A percentile compares a stretch with the other conserved stretches of the same genome.
phyloP scores from a whole-genome alignment of 2,888 invertebrate genomes.

The Brachycybe producta region DNA sequence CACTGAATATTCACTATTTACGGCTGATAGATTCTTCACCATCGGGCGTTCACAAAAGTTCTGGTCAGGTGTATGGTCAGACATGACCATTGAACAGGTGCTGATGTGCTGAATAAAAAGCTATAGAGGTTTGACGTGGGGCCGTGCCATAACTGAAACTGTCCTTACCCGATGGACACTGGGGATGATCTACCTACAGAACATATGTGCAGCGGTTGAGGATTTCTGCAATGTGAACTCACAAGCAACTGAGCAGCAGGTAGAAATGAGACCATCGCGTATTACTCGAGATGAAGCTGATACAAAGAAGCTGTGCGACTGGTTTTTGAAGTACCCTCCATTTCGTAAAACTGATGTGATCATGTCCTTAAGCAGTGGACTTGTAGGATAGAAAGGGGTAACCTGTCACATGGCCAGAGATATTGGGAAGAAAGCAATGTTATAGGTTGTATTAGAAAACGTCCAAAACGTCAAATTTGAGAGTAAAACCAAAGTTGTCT shows the following conservation, averaged over 20 bases:
- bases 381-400: not conserved
- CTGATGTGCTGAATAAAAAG: conserved; percentile 14
- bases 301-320: not conserved
- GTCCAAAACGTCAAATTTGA: not conserved
- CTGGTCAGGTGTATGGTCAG: conserved; percentile 16
- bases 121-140: conserved; percentile 11
- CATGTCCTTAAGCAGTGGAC: not conserved
- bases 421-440: not conserved
- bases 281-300: not conserved
- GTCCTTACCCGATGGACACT: conserved; percentile 8
- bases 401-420: not conserved
- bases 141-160: conserved; percentile 11
- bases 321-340: not conserved
- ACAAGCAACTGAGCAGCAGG: conserved; percentile 13
- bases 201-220: conserved; percentile 3
- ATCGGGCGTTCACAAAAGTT: conserved; percentile 2
- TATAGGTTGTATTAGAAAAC: not conserved
- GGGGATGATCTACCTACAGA: not conserved
- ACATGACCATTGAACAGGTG: conserved; percentile 16
- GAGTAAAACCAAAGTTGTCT: not conserved
- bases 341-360: not conserved
- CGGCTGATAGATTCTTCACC: not conserved
- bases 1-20: not conserved
- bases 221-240: not conserved
- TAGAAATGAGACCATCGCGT: conserved; percentile 7